Base-by-base conservation (phyloP, 1,140 invertebrate species). In the Bombus difficillimus region DNA sequence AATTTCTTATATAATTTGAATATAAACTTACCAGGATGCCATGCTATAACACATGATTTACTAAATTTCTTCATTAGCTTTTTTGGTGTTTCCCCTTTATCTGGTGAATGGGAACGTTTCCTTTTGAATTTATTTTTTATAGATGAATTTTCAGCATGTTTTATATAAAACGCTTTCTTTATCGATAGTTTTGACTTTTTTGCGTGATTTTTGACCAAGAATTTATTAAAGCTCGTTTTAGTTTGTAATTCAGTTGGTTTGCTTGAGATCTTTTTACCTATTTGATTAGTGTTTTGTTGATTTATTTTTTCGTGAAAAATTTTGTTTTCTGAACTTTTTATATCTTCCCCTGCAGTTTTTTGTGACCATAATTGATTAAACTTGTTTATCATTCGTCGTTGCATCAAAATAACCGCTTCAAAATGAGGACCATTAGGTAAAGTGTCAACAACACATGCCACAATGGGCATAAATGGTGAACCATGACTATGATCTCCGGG, bases 391-490 rank as follows among this genome's bases (percentile, higher is more conserved):
- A 91, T 88, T 68, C 93, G 88, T 62, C 94, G 93, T 81, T 95
- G 93, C 93, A 95, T 93, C 18, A 93, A 72, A 72, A 95, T 95
- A 18, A 93, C 93, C 13, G 94, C 93, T 83, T 95, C 95, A 71
- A 94, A 95, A 71, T 94, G 93, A 68, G 93, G 89, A 28, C 93
- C 93, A 28, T 90, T 91, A 18, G 95, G 94, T 41, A 94, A 87
- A 13, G 94, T 95, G 84, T 95, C 95, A 8, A 95, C 93, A 32
- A 95, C 91, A 43, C 92, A 93, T 9, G 94, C 95, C 77, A 91
- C 87, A 6, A 92, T 88, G 8, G 95, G 94, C 69, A 95, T 94
- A 69, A 95, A 95, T 0, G 94, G 93, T 86, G 93, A 92, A 41
- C 94, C 94, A 15, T 93, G 85, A 41, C 66, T 81, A 10, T 77